Conservation (phyloP, 1,140 invertebrate species). For the Rhyacophila brunnea region DNA sequence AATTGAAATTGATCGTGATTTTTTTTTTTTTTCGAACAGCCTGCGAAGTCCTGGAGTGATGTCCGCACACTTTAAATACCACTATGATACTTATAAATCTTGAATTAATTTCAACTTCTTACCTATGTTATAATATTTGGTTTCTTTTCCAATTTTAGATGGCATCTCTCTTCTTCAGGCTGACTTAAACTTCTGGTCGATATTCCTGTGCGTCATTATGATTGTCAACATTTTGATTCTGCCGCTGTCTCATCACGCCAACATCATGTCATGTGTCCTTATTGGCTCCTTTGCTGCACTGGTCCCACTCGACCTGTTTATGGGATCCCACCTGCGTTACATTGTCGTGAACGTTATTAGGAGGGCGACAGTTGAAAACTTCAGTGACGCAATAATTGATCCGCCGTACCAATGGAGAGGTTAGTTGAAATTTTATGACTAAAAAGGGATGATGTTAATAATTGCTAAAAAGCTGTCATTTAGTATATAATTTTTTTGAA, state of each 20-base stretch:
- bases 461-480: too few species aligned
- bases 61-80: too few species aligned
- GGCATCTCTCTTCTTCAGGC: conserved; percentile 54
- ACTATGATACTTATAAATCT: too few species aligned
- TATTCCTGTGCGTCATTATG: conserved; percentile 57
- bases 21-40: too few species aligned
- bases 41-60: too few species aligned
- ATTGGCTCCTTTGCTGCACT: conserved; percentile 64
- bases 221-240: conserved; percentile 53
- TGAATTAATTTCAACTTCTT: too few species aligned
- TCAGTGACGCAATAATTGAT: conserved; percentile 59
- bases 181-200: conserved; percentile 62
- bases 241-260: conserved; percentile 55
- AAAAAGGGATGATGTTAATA: too few species aligned
- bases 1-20: too few species aligned
- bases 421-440: too few species aligned
- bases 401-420: conserved; percentile 64
- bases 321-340: conserved; percentile 66
- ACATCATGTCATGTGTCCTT: conserved; percentile 62
- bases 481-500: too few species aligned
- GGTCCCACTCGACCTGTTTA: conserved; percentile 62
- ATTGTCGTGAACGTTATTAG: conserved; percentile 67
- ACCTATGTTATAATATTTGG: too few species aligned
- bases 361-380: conserved; percentile 57
- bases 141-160: conserved; percentile 52